Evolutionary conservation across 2,113 vertebrate genomes (phyloP), one percentile per base, ranked within the genome.

Genomic region (Otocyon megalotis): DNA sequence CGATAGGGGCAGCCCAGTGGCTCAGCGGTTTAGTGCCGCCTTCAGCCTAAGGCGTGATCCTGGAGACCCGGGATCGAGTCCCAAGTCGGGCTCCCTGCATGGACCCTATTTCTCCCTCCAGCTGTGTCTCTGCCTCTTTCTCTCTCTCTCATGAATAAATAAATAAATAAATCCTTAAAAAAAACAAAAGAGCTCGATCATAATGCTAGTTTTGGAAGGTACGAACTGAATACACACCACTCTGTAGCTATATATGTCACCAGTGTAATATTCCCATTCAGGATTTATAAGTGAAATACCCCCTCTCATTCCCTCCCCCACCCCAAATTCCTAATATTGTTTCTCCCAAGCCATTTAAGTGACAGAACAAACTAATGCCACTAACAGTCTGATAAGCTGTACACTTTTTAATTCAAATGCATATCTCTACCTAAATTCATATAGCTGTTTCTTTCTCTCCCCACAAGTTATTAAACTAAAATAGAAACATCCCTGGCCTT

Each of bases 391-490:
- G 79, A 88, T 37, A 86, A 94, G 10, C 2, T 86, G 14, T 69
- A 69, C 8, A 94, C 43, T 86, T 96, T 95, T 90, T 84, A 87
- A 91, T 80, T 50, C 88, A 97, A 94, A 97, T 10, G 24, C 20
- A 74, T 26, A 88, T 80, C 32, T 94, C 72, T 67, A 93, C 30
- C 88, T 90, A 96, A 96, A 89, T 94, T 84, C 24, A 90, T 9
- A 88, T 8, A 84, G 6, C 24, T 72, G 22, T 93, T 94, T 97
- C 72, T 79, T 94, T 72, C 74, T 43, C 6, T 74, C 43, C 30
- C 53, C 43, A 86, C 26, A 65, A 83, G 72, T 79, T 95, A 95
- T 83, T 92, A 91, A 96, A 92, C n/a, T 89, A 95, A 96, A 96
- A 96, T 20, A 94, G 65, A 96, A 97, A 95, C 24, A 82, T 32